Conservation (phyloP, 2,888 invertebrate species). For the Drosophila siamana region DNA sequence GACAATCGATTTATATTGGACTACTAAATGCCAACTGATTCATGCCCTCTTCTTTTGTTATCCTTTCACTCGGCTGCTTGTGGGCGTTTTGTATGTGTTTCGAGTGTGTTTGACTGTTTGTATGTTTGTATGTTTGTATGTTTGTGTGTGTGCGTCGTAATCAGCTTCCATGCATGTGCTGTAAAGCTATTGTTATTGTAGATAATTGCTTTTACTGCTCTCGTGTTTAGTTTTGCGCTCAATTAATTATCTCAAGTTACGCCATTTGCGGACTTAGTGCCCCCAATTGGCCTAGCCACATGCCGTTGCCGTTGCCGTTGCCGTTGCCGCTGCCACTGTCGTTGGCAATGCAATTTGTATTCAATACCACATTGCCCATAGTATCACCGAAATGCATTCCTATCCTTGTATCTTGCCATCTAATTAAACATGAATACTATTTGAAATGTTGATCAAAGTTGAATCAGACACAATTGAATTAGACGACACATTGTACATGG, state of each 20-base stretch:
- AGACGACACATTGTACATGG: not conserved
- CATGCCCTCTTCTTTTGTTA: slow-evolving; percentile 50
- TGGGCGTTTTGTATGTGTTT: slow-evolving; percentile 5
- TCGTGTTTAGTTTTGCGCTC: slow-evolving; percentile 77
- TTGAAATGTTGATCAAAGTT: slow-evolving; percentile 6
- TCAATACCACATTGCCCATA: slow-evolving; percentile 50
- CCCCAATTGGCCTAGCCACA: slow-evolving; percentile 59
- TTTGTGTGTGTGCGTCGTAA: slow-evolving; percentile 23
- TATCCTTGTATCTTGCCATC: slow-evolving; percentile 13
- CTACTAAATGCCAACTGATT: slow-evolving; percentile 75
- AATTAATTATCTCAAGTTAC: slow-evolving; percentile 79
- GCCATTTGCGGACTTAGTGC: slow-evolving; percentile 72
- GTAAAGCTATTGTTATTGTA: slow-evolving; percentile 58
- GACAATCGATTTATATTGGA: slow-evolving; percentile 77
- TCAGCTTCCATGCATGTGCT: slow-evolving; percentile 29
- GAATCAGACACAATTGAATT: slow-evolving; percentile 5
- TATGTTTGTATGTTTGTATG: slow-evolving; percentile 1
- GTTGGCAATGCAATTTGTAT: slow-evolving; percentile 67
- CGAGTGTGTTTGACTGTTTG: slow-evolving; percentile 1
- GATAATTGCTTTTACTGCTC: slow-evolving; percentile 76
- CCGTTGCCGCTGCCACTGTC: too few relatives aligned
- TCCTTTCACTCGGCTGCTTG: not conserved
- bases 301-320: slow-evolving; percentile 18
- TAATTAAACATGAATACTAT: slow-evolving; percentile 34
- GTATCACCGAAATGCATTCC: slow-evolving; percentile 39